Evolutionary conservation across 2,888 invertebrate species (phyloP).

Genomic region (Autographa gamma): DNA sequence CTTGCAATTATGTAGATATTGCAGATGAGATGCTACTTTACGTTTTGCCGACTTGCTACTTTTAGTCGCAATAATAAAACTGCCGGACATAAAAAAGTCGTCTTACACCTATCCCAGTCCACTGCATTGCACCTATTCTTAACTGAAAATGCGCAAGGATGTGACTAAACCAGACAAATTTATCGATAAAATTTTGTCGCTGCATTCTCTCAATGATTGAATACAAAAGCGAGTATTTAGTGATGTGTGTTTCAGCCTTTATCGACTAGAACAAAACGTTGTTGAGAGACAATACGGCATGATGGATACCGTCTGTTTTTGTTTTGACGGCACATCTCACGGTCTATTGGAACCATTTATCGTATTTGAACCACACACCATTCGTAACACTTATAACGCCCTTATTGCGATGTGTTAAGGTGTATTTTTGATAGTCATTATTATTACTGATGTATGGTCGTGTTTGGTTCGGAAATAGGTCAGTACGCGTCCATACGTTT

Average conservation of each 20-base stretch:
- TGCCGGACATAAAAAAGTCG: no score
- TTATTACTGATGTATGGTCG: neutral
- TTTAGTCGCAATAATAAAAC: no score
- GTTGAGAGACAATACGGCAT: neutral
- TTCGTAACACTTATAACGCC: neutral
- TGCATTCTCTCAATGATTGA: no score
- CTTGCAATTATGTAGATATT: neutral
- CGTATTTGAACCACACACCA: neutral
- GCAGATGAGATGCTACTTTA: no score
- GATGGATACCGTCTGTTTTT: slow-evolving; percentile 13
- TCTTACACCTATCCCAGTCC: no score
- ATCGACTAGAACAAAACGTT: slow-evolving; percentile 7
- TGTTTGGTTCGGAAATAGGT: neutral
- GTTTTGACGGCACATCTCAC: neutral
- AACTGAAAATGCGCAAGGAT: no score
- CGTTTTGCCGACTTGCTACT: no score
- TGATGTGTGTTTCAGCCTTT: neutral
- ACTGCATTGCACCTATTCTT: no score
- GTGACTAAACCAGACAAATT: no score
- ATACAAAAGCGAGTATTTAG: neutral
- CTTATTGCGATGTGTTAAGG: neutral
- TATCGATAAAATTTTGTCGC: no score
- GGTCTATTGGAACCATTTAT: neutral
- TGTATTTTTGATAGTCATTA: neutral
- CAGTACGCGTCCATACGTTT: neutral